Conservation (phyloP, 2,113 vertebrate genomes). For the Cyprinodon tularosa region DNA sequence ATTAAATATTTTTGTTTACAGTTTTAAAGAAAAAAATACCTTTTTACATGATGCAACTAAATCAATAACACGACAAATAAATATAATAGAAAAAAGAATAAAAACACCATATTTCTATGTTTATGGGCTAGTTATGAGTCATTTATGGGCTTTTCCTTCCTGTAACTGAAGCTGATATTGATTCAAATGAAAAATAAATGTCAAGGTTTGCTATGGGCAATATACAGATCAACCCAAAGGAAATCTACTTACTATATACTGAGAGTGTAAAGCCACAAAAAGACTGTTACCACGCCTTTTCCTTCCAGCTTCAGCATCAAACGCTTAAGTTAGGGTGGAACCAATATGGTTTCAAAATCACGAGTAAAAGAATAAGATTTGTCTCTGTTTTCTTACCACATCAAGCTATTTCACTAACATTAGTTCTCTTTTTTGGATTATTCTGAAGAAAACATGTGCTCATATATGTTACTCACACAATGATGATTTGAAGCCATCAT, state of each 20-base stretch:
- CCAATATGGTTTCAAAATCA: slow-evolving; percentile 33
- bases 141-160: not conserved
- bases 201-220: not conserved
- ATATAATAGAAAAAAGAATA: no score
- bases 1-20: no score
- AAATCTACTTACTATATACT: no score
- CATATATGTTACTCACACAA: not conserved
- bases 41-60: no score
- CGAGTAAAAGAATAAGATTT: not conserved
- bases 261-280: slow-evolving; percentile 2
- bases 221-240: not conserved
- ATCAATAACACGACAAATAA: no score
- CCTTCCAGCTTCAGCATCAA: not conserved
- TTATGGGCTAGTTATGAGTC: not conserved
- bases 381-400: not conserved
- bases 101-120: not conserved
- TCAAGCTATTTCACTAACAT: not conserved
- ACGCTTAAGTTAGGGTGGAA: slow-evolving; percentile 17
- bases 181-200: not conserved
- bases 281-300: slow-evolving; percentile 34
- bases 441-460: not conserved
- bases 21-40: no score
- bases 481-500: no score
- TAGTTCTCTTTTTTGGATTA: not conserved
- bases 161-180: not conserved